A percentile compares a stretch with the other conserved stretches of the same genome.
phyloP scores from a whole-genome alignment of 2,113 vertebrate genomes.

The Cyprinodon variegatus region DNA sequence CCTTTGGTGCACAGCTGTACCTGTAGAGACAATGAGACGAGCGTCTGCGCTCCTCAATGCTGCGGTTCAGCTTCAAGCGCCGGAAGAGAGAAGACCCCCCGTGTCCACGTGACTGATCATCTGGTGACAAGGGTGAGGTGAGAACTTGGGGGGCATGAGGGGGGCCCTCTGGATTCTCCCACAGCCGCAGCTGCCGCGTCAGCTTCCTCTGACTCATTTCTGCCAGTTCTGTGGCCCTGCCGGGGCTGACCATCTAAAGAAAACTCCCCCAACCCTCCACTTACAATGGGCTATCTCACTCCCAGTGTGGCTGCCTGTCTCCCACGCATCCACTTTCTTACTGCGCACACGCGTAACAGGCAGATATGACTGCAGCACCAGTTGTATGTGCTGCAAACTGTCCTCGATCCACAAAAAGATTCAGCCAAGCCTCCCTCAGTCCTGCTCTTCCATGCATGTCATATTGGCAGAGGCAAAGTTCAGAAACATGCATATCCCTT shows the following conservation, averaged over 20 bases:
- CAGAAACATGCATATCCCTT: slow-evolving; percentile 57
- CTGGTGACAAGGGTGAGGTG: slow-evolving; percentile 64
- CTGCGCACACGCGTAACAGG: slow-evolving; percentile 32
- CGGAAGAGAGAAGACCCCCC: slow-evolving; percentile 65
- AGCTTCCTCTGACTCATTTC: slow-evolving; percentile 77
- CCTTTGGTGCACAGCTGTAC: slow-evolving; percentile 41
- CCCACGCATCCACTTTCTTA: slow-evolving; percentile 56
- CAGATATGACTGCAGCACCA: slow-evolving; percentile 42
- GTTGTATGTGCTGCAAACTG: slow-evolving; percentile 29
- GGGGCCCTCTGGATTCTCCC: slow-evolving; percentile 65
- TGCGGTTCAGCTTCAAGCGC: slow-evolving; percentile 72
- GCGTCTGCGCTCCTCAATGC: slow-evolving; percentile 67
- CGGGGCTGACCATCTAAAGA: slow-evolving; percentile 44
- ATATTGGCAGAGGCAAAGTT: slow-evolving; percentile 53
- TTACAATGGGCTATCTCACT: slow-evolving; percentile 57
- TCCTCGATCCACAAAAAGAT: slow-evolving; percentile 41
- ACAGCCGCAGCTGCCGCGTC: slow-evolving; percentile 66
- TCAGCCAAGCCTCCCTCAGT: slow-evolving; percentile 43
- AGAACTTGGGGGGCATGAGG: slow-evolving; percentile 35
- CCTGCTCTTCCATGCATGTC: slow-evolving; percentile 13
- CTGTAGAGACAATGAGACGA: slow-evolving; percentile 54
- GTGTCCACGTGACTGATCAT: slow-evolving; percentile 47
- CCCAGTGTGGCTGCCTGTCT: slow-evolving; percentile 30
- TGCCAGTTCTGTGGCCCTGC: slow-evolving; percentile 43
- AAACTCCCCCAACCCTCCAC: slow-evolving; percentile 50